A percentile compares a stretch with the other conserved stretches of the same genome.
Evolutionary conservation across 1,140 invertebrate species (phyloP).

Genomic region (Drosophila orosa): DNA sequence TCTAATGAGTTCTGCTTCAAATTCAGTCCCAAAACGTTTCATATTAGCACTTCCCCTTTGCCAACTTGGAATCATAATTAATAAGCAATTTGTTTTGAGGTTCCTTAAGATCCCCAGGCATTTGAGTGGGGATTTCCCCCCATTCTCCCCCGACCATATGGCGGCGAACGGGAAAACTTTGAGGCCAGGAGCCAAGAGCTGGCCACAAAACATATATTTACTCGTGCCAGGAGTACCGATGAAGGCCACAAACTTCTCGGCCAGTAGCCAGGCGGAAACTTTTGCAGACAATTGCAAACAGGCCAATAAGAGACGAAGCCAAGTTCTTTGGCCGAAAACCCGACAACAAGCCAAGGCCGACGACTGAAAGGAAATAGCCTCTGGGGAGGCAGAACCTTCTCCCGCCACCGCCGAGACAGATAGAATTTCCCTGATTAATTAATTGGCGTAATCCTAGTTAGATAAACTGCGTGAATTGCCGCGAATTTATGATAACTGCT

Average conservation of each 20-base stretch:
- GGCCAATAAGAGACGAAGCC: slow-evolving; percentile 40
- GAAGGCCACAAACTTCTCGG: slow-evolving; percentile 49
- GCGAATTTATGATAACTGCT: slow-evolving; percentile 51
- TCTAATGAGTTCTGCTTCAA: not conserved
- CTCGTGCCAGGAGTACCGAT: slow-evolving; percentile 2
- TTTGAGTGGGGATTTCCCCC: not conserved
- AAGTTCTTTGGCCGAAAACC: slow-evolving; percentile 27
- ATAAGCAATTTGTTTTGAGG: slow-evolving; percentile 35
- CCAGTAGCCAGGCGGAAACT: slow-evolving; percentile 34
- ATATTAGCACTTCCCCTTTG: not conserved
- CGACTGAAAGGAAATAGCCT: slow-evolving; percentile 34
- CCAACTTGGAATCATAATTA: slow-evolving; percentile 33
- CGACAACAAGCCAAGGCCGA: slow-evolving; percentile 43
- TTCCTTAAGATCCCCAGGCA: not conserved
- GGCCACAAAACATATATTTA: slow-evolving; percentile 43
- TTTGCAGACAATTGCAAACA: slow-evolving; percentile 41
- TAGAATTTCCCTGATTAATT: slow-evolving; percentile 65
- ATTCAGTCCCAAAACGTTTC: not conserved
- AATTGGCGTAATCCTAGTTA: slow-evolving; percentile 69
- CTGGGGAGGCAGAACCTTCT: not conserved
- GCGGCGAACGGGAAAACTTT: slow-evolving; percentile 32
- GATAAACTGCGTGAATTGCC: slow-evolving; percentile 70
- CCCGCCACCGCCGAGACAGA: slow-evolving; percentile 3
- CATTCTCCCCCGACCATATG: slow-evolving; percentile 23
- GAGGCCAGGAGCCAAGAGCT: slow-evolving; percentile 20